A percentile compares a stretch with the other conserved stretches of the same genome.
phyloP scores from a whole-genome alignment of 2,797 vertebrate species.

The Apogon talboti region DNA sequence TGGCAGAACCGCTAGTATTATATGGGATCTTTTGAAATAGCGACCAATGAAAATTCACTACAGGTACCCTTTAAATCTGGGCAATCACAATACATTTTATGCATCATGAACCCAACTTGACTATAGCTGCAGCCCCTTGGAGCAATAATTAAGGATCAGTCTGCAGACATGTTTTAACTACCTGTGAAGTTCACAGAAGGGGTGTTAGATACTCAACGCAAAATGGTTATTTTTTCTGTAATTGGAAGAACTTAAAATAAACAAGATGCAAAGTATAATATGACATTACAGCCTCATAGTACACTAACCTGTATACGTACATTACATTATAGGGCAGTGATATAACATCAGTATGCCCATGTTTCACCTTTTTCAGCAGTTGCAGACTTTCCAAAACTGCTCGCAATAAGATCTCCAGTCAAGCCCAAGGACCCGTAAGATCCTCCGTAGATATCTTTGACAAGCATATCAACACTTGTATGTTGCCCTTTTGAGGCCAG shows the following conservation, averaged over 20 bases:
- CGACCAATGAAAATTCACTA: constrained; percentile 1
- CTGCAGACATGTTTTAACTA: not conserved
- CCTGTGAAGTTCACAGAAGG: not conserved
- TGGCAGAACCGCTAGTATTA: too few relatives aligned
- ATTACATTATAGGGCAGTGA: not conserved
- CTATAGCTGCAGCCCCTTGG: constrained; percentile 1
- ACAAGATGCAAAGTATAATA: not conserved
- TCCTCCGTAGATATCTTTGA: constrained; percentile 96
- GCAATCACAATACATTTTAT: constrained; percentile 14
- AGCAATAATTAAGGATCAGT: not conserved
- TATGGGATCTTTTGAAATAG: too few relatives aligned
- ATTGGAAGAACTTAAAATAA: constrained; percentile 2
- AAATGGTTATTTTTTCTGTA: not conserved
- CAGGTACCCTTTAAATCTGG: constrained; percentile 9
- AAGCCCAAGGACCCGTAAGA: constrained; percentile 92
- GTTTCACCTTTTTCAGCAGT: constrained; percentile 91
- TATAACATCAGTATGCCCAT: not conserved
- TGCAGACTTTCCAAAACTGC: constrained; percentile 97
- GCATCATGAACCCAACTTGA: not conserved
- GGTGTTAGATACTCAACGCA: not conserved
- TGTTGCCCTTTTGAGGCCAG: constrained; percentile 95
- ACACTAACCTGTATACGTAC: not conserved
- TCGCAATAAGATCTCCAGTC: constrained; percentile 95
- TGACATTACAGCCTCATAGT: not conserved
- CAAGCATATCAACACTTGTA: constrained; percentile 96